Conservation (phyloP, 2,113 vertebrate genomes). For the Arothron firmamentum region DNA sequence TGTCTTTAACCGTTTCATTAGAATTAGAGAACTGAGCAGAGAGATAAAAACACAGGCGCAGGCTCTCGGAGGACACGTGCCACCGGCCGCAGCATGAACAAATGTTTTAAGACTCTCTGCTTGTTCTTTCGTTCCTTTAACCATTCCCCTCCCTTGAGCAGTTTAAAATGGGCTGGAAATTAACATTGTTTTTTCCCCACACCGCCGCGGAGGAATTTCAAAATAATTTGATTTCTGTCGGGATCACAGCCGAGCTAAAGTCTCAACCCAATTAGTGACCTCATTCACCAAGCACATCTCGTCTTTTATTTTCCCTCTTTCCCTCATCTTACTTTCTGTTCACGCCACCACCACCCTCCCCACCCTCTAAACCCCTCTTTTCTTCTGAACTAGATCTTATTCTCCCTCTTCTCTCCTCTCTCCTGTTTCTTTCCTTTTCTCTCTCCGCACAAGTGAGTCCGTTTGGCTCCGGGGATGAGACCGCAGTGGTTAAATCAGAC, state of each 20-base stretch:
- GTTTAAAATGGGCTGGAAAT: constrained; percentile 15
- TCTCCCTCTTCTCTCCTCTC: constrained; percentile 25
- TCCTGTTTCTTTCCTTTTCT: constrained; percentile 21
- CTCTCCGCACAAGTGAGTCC: constrained; percentile 52
- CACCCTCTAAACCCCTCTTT: constrained; percentile 18
- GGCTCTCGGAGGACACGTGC: background rate
- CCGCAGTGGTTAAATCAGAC: constrained; percentile 59
- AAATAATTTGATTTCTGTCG: constrained; percentile 62
- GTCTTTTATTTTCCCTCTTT: constrained; percentile 2
- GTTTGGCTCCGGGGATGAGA: constrained; percentile 52
- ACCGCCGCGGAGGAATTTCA: constrained; percentile 40
- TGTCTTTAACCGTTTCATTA: background rate
- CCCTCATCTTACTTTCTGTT: constrained; percentile 43
- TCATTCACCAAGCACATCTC: constrained; percentile 45
- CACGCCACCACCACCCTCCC: constrained; percentile 12
- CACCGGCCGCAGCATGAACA: constrained; percentile 1
- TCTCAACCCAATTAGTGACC: constrained; percentile 69
- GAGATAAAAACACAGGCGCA: background rate
- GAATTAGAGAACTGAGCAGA: background rate
- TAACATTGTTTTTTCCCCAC: constrained; percentile 50
- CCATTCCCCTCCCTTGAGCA: constrained; percentile 2
- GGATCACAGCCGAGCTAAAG: constrained; percentile 35
- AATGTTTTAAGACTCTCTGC: background rate
- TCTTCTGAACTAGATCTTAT: constrained; percentile 24
- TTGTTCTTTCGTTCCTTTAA: constrained; percentile 29